phyloP scores from a whole-genome alignment of 2,888 invertebrate species.

The Drosophila seclusa region DNA sequence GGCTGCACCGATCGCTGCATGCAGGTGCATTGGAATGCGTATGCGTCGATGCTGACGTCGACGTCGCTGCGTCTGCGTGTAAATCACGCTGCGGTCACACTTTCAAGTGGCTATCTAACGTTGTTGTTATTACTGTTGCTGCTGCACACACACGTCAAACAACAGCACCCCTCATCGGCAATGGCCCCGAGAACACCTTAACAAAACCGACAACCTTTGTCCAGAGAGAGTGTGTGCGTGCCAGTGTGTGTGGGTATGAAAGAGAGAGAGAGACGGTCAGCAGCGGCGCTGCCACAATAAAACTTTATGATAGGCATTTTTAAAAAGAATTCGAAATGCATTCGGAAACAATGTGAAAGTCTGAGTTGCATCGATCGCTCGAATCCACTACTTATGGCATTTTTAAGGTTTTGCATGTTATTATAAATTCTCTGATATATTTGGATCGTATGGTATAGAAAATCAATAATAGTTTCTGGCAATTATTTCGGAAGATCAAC shows the following conservation, averaged over 20 bases:
- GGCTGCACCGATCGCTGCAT: slow-evolving; percentile 41
- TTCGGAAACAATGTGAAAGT: slow-evolving; percentile 57
- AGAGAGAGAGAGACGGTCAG: slow-evolving; percentile 59
- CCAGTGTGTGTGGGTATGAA: slow-evolving; percentile 21
- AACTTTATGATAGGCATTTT: slow-evolving; percentile 78
- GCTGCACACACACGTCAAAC: slow-evolving; percentile 66
- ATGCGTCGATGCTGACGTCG: slow-evolving; percentile 42
- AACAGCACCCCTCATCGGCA: slow-evolving; percentile 67
- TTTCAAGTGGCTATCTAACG: slow-evolving; percentile 74
- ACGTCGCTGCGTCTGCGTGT: slow-evolving; percentile 65
- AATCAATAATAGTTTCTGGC: background rate
- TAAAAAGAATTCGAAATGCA: slow-evolving; percentile 73
- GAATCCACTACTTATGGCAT: slow-evolving; percentile 33
- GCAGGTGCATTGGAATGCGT: slow-evolving; percentile 80
- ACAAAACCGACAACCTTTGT: slow-evolving; percentile 73
- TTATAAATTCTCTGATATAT: background rate
- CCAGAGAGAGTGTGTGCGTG: slow-evolving; percentile 36
- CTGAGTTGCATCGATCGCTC: slow-evolving; percentile 19
- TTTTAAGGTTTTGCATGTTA: background rate
- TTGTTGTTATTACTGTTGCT: slow-evolving; percentile 33
- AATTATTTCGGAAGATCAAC: background rate
- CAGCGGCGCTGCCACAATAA: slow-evolving; percentile 70
- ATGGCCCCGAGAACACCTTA: slow-evolving; percentile 67
- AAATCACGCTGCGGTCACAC: slow-evolving; percentile 81
- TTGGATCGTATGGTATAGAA: background rate